These are phyloP conservation scores for Holothuria leucospilota DNA, from an alignment of 53 echinoderm and acorn worm species.

Conservation along the genomic window DNA sequence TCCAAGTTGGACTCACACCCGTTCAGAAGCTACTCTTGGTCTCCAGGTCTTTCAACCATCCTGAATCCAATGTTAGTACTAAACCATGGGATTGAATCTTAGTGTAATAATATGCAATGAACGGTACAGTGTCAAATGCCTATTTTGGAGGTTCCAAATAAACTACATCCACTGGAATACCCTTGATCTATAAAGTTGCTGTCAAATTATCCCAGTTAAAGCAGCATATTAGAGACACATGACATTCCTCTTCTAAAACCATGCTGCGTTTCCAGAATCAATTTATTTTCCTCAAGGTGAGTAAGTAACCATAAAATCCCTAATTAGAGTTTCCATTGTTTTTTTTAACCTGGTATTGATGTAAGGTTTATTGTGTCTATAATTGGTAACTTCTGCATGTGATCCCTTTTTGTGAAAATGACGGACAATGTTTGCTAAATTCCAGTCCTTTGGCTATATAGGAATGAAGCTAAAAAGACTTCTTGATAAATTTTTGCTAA, in stretches of 20 bases:
- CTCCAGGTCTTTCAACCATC: background rate
- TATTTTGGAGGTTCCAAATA: background rate
- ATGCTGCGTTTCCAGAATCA: conserved; percentile 6
- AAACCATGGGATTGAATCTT: conserved; percentile 5
- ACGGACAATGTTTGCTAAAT: conserved; percentile 1
- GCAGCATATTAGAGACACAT: background rate
- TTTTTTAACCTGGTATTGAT: conserved; percentile 3
- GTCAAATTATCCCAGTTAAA: too few relatives aligned
- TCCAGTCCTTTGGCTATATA: background rate
- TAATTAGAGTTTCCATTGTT: conserved; percentile 18
- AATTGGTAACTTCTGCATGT: background rate
- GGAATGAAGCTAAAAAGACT: background rate
- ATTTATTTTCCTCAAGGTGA: background rate
- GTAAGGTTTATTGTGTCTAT: background rate
- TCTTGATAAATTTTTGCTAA: conserved; percentile 8
- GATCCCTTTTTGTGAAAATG: background rate
- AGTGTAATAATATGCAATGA: background rate
- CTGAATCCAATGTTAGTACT: background rate
- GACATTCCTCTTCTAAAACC: conserved; percentile 1
- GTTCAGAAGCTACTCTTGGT: background rate
- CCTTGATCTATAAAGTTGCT: background rate
- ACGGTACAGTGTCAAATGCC: too few relatives aligned
- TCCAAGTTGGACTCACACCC: background rate
- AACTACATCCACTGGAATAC: too few relatives aligned
- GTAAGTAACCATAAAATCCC: background rate